A percentile compares a stretch with the other conserved stretches of the same genome.
Conservation (phyloP, 2,888 invertebrate species). For the Campoplex capitator region DNA sequence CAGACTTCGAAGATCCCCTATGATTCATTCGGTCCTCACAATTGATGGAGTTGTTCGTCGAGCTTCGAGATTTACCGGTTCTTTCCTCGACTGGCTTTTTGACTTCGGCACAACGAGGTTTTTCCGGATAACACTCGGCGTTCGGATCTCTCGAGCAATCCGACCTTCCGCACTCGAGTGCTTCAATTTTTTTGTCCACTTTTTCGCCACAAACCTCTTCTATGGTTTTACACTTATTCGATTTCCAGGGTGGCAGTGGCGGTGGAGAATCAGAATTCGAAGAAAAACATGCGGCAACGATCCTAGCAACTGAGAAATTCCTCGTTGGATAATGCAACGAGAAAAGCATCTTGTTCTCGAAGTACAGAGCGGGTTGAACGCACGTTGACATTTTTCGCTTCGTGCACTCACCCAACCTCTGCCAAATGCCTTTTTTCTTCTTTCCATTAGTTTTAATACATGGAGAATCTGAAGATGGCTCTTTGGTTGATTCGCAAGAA, state of each 20-base stretch:
- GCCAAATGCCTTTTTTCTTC: constrained; percentile 56
- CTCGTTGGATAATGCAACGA: not conserved
- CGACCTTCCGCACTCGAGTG: constrained; percentile 33
- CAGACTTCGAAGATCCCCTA: not conserved
- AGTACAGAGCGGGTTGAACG: not conserved
- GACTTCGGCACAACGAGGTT: constrained; percentile 59
- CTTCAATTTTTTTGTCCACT: constrained; percentile 37
- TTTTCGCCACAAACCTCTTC: constrained; percentile 66
- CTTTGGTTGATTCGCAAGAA: not conserved
- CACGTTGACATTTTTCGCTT: constrained; percentile 67
- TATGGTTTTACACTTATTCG: constrained; percentile 66
- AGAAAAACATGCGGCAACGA: constrained; percentile 32
- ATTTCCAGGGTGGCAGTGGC: constrained; percentile 60
- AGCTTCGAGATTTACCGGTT: not conserved
- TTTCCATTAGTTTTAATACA: not conserved
- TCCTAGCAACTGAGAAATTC: constrained; percentile 35
- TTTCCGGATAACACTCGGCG: constrained; percentile 64
- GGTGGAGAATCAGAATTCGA: constrained; percentile 64
- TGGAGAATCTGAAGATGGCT: not conserved
- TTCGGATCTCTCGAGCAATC: constrained; percentile 49
- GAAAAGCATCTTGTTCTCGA: not conserved
- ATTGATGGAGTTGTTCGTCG: not conserved
- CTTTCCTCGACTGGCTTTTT: constrained; percentile 12
- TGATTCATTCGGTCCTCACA: constrained; percentile 5
- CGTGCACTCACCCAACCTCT: constrained; percentile 44